A percentile compares a stretch with the other conserved stretches of the same genome.
Conservation (phyloP, 2,888 invertebrate species). For the Temnothorax unifasciatus region DNA sequence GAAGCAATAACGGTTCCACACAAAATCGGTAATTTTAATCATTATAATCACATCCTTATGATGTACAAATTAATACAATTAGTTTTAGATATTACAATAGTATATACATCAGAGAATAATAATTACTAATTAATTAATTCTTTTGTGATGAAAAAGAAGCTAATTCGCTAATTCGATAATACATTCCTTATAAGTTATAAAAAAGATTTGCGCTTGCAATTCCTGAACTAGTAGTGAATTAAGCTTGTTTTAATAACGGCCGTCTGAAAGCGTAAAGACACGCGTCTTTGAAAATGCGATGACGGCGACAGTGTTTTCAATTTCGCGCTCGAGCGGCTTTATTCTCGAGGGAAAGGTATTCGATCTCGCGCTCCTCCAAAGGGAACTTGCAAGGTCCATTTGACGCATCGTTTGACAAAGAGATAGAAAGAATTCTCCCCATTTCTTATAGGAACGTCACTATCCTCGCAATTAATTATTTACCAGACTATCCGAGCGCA, state of each 20-base stretch:
- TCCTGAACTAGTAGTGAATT: constrained; percentile 2
- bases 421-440: constrained; percentile 12
- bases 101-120: not conserved
- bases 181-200: not conserved
- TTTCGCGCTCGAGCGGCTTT: constrained; percentile 44
- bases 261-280: constrained; percentile 25
- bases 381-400: constrained; percentile 26
- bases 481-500: not conserved
- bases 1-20: not conserved
- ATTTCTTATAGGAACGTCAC: constrained; percentile 17
- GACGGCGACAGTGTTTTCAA: constrained; percentile 51
- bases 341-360: constrained; percentile 44
- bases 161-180: not conserved
- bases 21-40: not conserved
- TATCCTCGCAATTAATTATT: constrained; percentile 37
- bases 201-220: constrained; percentile 13
- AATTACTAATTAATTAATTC: not conserved
- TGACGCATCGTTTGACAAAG: constrained; percentile 45
- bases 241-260: constrained; percentile 28
- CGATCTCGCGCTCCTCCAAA: constrained; percentile 29
- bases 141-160: not conserved
- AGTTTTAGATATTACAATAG: not conserved
- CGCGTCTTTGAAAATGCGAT: constrained; percentile 25
- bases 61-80: not conserved
- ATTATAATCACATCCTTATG: not conserved